Evolutionary conservation across 2,113 vertebrate species (phyloP), one percentile per base, ranked within the genome.

Genomic region (Callopanchax toddi): DNA sequence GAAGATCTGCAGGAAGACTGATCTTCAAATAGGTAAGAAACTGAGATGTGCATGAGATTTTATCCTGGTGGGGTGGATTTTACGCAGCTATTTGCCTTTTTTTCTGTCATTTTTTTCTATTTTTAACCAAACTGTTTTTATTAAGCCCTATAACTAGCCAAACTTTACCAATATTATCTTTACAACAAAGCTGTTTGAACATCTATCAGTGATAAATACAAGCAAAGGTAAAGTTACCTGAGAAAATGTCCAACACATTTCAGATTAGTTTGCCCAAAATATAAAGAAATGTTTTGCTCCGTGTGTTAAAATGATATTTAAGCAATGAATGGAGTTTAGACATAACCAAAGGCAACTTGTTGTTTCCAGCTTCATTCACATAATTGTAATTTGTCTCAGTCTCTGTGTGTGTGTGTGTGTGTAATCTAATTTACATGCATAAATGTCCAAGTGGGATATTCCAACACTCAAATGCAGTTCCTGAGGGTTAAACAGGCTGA

Each of bases 1-100:
- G 17, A 44, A 55, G 17, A 32, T 0, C 59, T 32, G 32, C 11
- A 17, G 16, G 21, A 13, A 70, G 57, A 64, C 5, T 48, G 56
- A 39, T 29, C 42, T 55, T 10, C 53, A n/a, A 53, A 16, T 54
- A 78, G 79, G 84, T 85, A 73, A 71, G 79, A 64, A 6, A 62
- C 0, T 5, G 8, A 6, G 44, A 21, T 39, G 67, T 20, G 1
- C 2, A 20, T 20, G 16, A 42, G 4, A 61, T 23, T 39, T 56
- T 4, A 16, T 45, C 6, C 16, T 17, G 25, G 7, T 0, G 5
- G 22, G 12, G 7, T 20, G 49, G 32, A 20, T 37, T 48, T 15
- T 18, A 20, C 21, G 5, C 17, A 3, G n/a, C 40, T n/a, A 10
- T 11, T 42, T 60, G 64, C 25, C 8, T 20, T 51, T 51, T 53